Evolutionary conservation across 2,113 vertebrate genomes (phyloP), one percentile per base, ranked within the genome.

Genomic region (Dicrurus megarhynchus): DNA sequence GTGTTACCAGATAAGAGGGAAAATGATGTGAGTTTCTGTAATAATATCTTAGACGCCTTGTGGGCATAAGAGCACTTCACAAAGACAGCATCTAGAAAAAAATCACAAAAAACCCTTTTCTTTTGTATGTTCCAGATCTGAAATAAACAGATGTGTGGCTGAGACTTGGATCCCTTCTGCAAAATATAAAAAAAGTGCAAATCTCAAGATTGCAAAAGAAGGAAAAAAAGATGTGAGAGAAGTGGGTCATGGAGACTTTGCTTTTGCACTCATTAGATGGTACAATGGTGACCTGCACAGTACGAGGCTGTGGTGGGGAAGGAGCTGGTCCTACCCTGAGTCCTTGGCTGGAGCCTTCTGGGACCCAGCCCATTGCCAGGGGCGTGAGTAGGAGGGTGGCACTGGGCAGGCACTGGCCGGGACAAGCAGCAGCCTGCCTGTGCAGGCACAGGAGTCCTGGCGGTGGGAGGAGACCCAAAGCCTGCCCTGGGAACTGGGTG

Each of bases 251-350:
- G n/a, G 7, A 4, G 12, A 8, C 30, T 83, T 83, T 27, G 41
- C 53, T 79, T 78, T 60, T 61, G 57, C 22, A 4, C 5, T 46
- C 13, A 0, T 26, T 5, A n/a, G 44, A 30, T 42, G 63, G 35
- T 68, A 6, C 57, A 1, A 1, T 1, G 10, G 77, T 60, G 49
- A 44, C 35, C 47, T 30, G 69, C n/a, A 5, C 0, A 13, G 61
- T 7, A 2, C 1, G 0, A 42, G 60, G 80, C 61, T 86, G 52
- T 1, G 4, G 8, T 10, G 69, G 73, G 73, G 68, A 68, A 42
- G 57, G 56, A 79, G 39, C 33, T 47, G 84, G 2, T 78, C 32
- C 78, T 84, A 5, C 49, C 30, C 27, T 1, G 6, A 47, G 23
- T 9, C 24, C 41, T 53, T 49, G 16, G 15, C 79, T 67, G 55